These are phyloP conservation scores for Desoria tigrina DNA, from an alignment of 2,888 invertebrate species.

Conservation along the genomic window DNA sequence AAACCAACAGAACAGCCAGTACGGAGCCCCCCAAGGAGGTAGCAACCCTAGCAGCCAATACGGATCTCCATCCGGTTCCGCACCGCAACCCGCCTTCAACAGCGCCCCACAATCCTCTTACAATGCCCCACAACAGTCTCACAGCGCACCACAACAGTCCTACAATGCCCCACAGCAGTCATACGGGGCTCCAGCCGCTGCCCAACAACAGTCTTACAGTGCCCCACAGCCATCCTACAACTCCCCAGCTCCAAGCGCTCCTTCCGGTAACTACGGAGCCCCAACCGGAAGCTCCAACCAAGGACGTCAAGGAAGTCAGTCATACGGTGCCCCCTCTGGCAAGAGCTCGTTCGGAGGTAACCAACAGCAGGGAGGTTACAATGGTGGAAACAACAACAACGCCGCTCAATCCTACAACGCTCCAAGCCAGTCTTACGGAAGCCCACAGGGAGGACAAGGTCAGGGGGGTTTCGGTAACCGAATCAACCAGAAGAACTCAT, in stretches of 20 bases:
- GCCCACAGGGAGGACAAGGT: slow-evolving; percentile 8
- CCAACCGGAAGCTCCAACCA: slow-evolving; percentile 16
- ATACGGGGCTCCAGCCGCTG: slow-evolving; percentile 26
- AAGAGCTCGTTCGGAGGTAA: neutral
- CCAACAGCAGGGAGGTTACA: slow-evolving; percentile 5
- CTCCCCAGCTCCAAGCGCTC: slow-evolving; percentile 20
- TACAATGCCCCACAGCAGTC: slow-evolving; percentile 24
- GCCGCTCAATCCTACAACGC: slow-evolving; percentile 29
- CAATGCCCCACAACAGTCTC: slow-evolving; percentile 22
- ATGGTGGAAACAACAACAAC: slow-evolving; percentile 8
- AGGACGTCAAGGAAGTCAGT: neutral
- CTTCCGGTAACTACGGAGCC: slow-evolving; percentile 23
- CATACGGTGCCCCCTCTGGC: slow-evolving; percentile 14
- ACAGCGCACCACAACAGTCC: slow-evolving; percentile 25
- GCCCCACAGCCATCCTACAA: slow-evolving; percentile 21
- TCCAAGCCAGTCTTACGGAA: slow-evolving; percentile 31
- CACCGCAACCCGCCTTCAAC: slow-evolving; percentile 1
- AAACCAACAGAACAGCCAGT: neutral
- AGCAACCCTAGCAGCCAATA: neutral
- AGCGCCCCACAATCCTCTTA: neutral
- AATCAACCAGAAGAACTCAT: slow-evolving; percentile 11
- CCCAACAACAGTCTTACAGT: slow-evolving; percentile 20
- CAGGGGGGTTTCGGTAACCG: slow-evolving; percentile 27
- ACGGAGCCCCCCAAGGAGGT: slow-evolving; percentile 9
- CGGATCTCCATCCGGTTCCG: neutral